These are phyloP conservation scores for Eleutherodactylus coqui DNA, from an alignment of 2,797 vertebrate genomes.

Conservation along the genomic window DNA sequence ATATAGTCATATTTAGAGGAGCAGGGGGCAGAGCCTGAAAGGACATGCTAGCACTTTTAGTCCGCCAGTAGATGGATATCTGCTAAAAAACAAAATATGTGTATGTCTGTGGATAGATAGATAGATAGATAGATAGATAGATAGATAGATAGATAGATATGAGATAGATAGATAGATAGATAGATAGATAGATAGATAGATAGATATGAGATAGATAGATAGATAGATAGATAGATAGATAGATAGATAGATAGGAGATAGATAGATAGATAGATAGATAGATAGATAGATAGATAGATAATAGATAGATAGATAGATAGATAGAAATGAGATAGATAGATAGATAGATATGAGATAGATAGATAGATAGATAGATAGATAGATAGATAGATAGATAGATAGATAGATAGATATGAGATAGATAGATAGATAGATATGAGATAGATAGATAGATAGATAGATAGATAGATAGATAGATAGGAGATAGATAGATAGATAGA, in stretches of 20 bases:
- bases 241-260: constrained; percentile 21
- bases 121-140: not conserved
- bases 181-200: constrained; percentile 4
- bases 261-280: constrained; percentile 22
- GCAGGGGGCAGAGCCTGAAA: too few species aligned
- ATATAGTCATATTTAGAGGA: too few species aligned
- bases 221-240: constrained; percentile 4
- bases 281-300: constrained; percentile 43
- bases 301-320: constrained; percentile 35
- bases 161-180: not conserved
- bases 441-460: not conserved
- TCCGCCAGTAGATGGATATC: not conserved
- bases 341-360: constrained; percentile 9
- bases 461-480: constrained; percentile 25
- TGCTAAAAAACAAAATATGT: too few species aligned
- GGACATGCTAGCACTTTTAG: too few species aligned
- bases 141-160: not conserved
- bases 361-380: constrained; percentile 14
- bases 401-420: not conserved
- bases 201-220: constrained; percentile 4
- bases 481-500: not conserved
- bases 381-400: constrained; percentile 24
- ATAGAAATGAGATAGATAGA: constrained; percentile 34
- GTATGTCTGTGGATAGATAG: too few species aligned
- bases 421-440: not conserved